Conservation (phyloP, 2,797 vertebrate genomes). For the Perodicticus potto region DNA sequence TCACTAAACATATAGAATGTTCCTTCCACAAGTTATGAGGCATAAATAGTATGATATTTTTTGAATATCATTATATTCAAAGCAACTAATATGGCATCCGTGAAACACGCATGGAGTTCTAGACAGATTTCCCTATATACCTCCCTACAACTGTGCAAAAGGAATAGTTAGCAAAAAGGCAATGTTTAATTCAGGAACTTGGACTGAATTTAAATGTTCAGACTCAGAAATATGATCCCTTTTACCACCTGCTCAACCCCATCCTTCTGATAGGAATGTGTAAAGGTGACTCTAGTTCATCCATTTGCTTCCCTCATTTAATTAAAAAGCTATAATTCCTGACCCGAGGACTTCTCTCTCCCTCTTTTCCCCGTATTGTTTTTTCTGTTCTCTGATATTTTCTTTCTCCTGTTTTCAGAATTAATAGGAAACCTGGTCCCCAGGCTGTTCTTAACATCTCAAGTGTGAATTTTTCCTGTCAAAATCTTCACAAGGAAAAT, state of each 20-base stretch:
- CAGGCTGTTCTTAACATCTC: slow-evolving; percentile 11
- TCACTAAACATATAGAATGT: not conserved
- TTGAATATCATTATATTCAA: not conserved
- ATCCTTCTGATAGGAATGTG: slow-evolving; percentile 48
- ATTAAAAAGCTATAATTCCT: slow-evolving; percentile 24
- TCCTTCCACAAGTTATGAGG: not conserved
- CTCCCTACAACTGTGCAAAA: not conserved
- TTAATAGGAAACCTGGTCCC: slow-evolving; percentile 51
- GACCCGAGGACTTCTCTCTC: not conserved
- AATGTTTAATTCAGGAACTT: slow-evolving; percentile 30
- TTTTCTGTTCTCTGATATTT: slow-evolving; percentile 15
- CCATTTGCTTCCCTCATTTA: slow-evolving; percentile 42
- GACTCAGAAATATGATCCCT: not conserved
- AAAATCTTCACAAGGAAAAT: slow-evolving; percentile 68
- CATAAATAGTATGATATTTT: not conserved
- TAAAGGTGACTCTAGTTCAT: not conserved
- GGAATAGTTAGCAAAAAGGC: slow-evolving; percentile 20
- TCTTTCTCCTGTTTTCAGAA: slow-evolving; percentile 53
- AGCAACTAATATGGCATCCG: not conserved
- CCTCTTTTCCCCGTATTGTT: not conserved
- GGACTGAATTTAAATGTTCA: slow-evolving; percentile 43
- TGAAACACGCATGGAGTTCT: not conserved
- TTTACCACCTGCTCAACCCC: not conserved
- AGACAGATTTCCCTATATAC: not conserved
- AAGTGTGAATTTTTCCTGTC: slow-evolving; percentile 65